phyloP scores from a whole-genome alignment of 1,140 invertebrate genomes.

The Ruditapes philippinarum region DNA sequence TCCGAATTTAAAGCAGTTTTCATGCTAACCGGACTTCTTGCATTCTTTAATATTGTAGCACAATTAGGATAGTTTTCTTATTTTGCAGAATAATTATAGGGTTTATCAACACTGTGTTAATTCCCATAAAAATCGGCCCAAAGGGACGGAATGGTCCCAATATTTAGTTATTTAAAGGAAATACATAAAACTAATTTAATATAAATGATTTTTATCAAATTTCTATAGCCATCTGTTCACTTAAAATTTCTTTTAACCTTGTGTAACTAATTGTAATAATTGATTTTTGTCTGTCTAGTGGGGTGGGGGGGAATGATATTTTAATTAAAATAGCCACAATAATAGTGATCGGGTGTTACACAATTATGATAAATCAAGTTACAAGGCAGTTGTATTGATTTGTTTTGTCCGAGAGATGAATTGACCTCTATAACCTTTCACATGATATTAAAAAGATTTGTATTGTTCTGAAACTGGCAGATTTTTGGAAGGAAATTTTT shows the following conservation, averaged over 20 bases:
- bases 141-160: not conserved
- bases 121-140: not conserved
- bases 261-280: not conserved
- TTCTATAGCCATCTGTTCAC: not conserved
- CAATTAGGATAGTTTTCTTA: too few species aligned
- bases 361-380: slow-evolving; percentile 15
- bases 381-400: not conserved
- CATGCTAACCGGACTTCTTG: too few species aligned
- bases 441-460: too few species aligned
- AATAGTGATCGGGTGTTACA: not conserved
- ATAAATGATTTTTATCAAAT: not conserved
- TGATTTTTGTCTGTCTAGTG: not conserved
- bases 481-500: too few species aligned
- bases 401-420: not conserved
- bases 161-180: not conserved
- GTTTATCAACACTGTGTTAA: too few species aligned
- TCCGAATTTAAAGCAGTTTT: too few species aligned
- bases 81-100: too few species aligned
- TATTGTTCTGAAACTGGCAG: not conserved
- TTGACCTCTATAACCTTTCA: not conserved
- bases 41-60: too few species aligned
- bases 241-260: not conserved
- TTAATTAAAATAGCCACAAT: not conserved
- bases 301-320: not conserved
- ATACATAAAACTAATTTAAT: not conserved